phyloP scores from a whole-genome alignment of 2,888 invertebrate genomes.

The Notodonta ziczac region DNA sequence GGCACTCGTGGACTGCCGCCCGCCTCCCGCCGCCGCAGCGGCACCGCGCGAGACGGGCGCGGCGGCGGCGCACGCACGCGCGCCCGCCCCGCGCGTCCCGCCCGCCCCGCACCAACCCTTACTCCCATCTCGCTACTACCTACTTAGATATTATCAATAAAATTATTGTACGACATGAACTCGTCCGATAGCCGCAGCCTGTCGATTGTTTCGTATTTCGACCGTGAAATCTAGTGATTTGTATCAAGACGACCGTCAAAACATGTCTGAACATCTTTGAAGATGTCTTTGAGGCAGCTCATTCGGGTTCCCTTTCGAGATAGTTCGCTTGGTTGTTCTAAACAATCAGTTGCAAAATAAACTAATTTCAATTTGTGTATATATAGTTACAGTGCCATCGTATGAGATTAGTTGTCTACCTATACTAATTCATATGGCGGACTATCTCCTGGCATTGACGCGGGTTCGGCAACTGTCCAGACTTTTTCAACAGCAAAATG shows the following conservation, averaged over 20 bases:
- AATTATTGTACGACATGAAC: conserved; percentile 78
- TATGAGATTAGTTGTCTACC: conserved; percentile 11
- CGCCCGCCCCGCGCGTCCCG: conserved; percentile 47
- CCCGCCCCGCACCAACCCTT: conserved; percentile 50
- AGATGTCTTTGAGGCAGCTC: no score
- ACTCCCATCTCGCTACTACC: conserved; percentile 77
- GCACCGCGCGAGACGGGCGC: conserved; percentile 60
- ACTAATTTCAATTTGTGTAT: no score
- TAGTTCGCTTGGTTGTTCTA: background rate
- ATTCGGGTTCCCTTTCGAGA: background rate
- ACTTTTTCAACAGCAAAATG: conserved; percentile 43
- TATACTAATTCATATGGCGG: conserved; percentile 27
- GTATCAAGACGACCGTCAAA: conserved; percentile 14
- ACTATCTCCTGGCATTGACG: conserved; percentile 42
- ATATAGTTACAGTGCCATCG: no score
- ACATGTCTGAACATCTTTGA: conserved; percentile 9
- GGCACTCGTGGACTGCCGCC: conserved; percentile 63
- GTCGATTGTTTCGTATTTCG: conserved; percentile 58
- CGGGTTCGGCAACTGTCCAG: conserved; percentile 50
- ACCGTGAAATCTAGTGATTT: conserved; percentile 50
- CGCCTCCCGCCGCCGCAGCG: conserved; percentile 45
- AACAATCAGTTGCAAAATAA: background rate
- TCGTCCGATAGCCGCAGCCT: conserved; percentile 62
- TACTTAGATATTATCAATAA: conserved; percentile 83
- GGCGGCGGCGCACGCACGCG: conserved; percentile 71